phyloP scores from a whole-genome alignment of 2,888 invertebrate species.

The Pseudanteris insignis region DNA sequence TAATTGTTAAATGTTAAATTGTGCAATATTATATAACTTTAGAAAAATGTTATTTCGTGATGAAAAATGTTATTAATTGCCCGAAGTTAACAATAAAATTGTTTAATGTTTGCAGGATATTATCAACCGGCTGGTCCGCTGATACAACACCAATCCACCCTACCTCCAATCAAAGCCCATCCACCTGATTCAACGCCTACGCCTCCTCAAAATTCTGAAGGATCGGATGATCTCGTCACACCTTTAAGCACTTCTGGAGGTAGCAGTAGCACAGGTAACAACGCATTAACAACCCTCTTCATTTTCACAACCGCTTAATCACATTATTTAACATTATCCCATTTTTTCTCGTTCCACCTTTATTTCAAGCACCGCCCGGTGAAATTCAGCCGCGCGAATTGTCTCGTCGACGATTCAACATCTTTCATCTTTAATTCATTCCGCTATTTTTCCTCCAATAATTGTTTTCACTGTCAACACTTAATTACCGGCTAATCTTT shows the following conservation, averaged over 20 bases:
- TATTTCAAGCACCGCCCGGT: constrained; percentile 15
- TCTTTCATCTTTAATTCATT: constrained; percentile 8
- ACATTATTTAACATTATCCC: constrained; percentile 27
- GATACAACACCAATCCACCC: constrained; percentile 71
- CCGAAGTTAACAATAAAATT: not conserved
- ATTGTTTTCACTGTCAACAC: constrained; percentile 12
- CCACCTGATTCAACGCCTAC: constrained; percentile 64
- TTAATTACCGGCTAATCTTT: too few species aligned
- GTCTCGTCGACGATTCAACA: constrained; percentile 14
- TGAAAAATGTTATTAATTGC: too few species aligned
- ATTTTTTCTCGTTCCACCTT: constrained; percentile 15
- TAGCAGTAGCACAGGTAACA: constrained; percentile 55
- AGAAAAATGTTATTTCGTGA: not conserved
- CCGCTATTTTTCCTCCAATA: constrained; percentile 9
- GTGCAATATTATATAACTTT: not conserved
- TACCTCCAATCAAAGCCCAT: constrained; percentile 61
- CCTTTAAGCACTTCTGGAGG: constrained; percentile 63
- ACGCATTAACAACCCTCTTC: constrained; percentile 16
- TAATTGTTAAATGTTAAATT: too few species aligned
- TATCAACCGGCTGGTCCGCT: constrained; percentile 93
- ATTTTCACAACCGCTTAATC: constrained; percentile 22
- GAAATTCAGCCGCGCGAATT: constrained; percentile 25
- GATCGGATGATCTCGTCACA: constrained; percentile 62
- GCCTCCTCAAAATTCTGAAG: constrained; percentile 65
- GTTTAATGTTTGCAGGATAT: constrained; percentile 74